A percentile compares a stretch with the other conserved stretches of the same genome.
phyloP scores from a whole-genome alignment of 2,888 invertebrate genomes.

The Augiades crinisus region DNA sequence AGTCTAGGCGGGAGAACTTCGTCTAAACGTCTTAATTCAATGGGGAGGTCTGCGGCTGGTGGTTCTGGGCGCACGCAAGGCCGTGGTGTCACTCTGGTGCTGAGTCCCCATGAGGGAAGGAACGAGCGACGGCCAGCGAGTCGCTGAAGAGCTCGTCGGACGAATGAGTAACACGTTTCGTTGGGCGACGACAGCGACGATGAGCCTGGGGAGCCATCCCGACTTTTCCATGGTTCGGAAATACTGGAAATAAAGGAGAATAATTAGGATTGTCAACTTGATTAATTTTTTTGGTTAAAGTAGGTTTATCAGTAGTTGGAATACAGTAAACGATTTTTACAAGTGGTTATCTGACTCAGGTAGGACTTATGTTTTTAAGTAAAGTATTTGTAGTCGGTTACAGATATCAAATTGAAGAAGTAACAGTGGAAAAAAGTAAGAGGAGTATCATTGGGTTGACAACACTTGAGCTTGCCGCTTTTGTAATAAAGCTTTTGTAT shows the following conservation, averaged over 20 bases:
- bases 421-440: too few species aligned
- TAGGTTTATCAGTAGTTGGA: too few species aligned
- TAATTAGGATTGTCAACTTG: too few species aligned
- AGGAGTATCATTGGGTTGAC: too few species aligned
- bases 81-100: constrained; percentile 54
- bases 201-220: constrained; percentile 87
- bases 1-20: constrained; percentile 79
- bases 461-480: too few species aligned
- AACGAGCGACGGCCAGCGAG: constrained; percentile 89
- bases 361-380: too few species aligned
- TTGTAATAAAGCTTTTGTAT: too few species aligned
- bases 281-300: too few species aligned
- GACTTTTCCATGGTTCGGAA: constrained; percentile 69
- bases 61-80: constrained; percentile 88
- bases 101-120: constrained; percentile 88
- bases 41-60: constrained; percentile 90
- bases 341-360: too few species aligned
- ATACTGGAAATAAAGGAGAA: constrained; percentile 58
- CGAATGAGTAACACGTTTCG: constrained; percentile 97
- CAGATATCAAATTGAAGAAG: too few species aligned
- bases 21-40: constrained; percentile 90
- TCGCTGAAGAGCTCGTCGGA: constrained; percentile 92
- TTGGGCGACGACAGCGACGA: constrained; percentile 95
- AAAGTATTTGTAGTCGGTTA: too few species aligned
- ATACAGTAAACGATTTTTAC: too few species aligned